Conservation (phyloP, 2,797 vertebrate species). For the Acipenser oxyrinchus region DNA sequence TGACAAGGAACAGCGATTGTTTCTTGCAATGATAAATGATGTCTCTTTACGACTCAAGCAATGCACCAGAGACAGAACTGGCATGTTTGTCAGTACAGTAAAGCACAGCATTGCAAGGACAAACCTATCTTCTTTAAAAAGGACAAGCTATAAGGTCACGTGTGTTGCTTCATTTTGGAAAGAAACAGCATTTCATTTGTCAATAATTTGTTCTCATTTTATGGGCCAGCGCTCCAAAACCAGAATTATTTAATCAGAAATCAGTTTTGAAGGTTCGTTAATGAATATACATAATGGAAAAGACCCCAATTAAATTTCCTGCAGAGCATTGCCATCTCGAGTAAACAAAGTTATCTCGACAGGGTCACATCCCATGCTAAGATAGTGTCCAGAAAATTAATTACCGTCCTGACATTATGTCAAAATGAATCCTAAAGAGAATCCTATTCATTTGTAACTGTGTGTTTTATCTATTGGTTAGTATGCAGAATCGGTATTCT, state of each 20-base stretch:
- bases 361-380: constrained; percentile 53
- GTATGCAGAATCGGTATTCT: constrained; percentile 67
- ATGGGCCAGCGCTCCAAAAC: constrained; percentile 35
- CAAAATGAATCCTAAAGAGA: constrained; percentile 75
- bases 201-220: constrained; percentile 47
- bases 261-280: constrained; percentile 66
- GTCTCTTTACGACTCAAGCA: too few species aligned
- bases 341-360: constrained; percentile 79
- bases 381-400: constrained; percentile 75
- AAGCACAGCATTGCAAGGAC: neutral
- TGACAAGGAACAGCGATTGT: too few species aligned
- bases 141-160: constrained; percentile 30
- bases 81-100: neutral
- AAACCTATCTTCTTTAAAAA: neutral
- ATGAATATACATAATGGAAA: constrained; percentile 69
- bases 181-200: constrained; percentile 42
- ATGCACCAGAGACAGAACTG: too few species aligned
- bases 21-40: too few species aligned
- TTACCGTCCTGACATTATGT: constrained; percentile 76
- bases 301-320: constrained; percentile 68
- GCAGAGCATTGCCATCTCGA: constrained; percentile 50
- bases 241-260: constrained; percentile 61
- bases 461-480: constrained; percentile 67
- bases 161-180: constrained; percentile 47
- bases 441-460: constrained; percentile 40